Base-by-base conservation (phyloP, 2,888 invertebrate species). In the Disparrhopalites patrizii region DNA sequence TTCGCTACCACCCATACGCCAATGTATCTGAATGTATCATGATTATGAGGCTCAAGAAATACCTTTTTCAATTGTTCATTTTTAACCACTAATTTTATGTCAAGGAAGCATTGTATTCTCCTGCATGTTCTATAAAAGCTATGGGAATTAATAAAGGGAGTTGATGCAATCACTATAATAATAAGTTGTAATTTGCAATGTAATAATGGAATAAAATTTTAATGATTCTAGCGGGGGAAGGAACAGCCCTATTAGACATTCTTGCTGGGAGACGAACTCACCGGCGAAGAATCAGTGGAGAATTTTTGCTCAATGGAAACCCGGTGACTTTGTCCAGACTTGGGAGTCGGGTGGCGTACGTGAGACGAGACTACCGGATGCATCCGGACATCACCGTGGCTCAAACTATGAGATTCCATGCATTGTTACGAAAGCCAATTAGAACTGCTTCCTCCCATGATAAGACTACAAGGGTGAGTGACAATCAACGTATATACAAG, bases 321-420 rank as follows among this genome's bases (percentile, higher is more conserved):
- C 86, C 87, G 47, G 87, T 93, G 47, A 85, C 87, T 20, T 83
- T 87, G 0, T 82, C 84, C 3, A 86, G 87, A 15, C 82, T 96
- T 50, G 82, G 86, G 62, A 84, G 85, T 57, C 82, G 91, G 15
- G 86, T 89, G 0, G 89, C 90, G 1, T 90, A 89, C 77, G 87
- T 91, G 4, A 85, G 88, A 54, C 84, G 85, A 73, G 88, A 91
- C 78, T 84, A 86, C 27, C 85, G 88, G 68, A 81, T 93, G n/a
- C 90, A 90, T 77, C 88, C 90, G 0, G 86, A 90, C 70, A 87
- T 96, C 84, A 92, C 93, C 4, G 92, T 92, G n/a, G 85, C 90
- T 69, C 93, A 95, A 78, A 91, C 92, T 1, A 81, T 96, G 71
- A 85, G 87, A 72, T 93, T 93, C 78, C 90, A 92, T 78, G 88